A percentile compares a stretch with the other conserved stretches of the same genome.
Evolutionary conservation across 2,113 vertebrate species (phyloP).

Genomic region (Megaleporinus macrocephalus): DNA sequence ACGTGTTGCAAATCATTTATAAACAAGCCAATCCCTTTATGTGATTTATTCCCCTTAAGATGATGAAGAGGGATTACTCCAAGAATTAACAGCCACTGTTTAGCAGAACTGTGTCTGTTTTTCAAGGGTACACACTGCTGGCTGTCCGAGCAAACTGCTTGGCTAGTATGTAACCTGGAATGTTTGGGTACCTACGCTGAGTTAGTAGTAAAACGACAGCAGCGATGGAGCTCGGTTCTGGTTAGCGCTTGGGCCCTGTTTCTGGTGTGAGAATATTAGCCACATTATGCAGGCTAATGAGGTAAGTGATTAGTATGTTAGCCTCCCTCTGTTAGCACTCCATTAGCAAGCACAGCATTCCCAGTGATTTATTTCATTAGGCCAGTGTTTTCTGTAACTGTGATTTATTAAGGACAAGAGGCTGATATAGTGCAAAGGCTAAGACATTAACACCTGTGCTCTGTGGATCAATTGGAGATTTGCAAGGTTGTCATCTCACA

Average conservation of each 20-base stretch:
- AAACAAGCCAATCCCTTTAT: conserved; percentile 74
- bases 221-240: conserved; percentile 44
- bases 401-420: conserved; percentile 57
- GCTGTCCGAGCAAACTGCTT: not conserved
- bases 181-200: conserved; percentile 27
- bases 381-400: conserved; percentile 5
- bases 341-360: conserved; percentile 62
- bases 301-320: conserved; percentile 74
- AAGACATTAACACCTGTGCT: conserved; percentile 12
- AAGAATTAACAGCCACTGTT: conserved; percentile 72
- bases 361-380: conserved; percentile 44
- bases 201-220: not conserved
- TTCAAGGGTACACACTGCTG: not conserved
- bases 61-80: conserved; percentile 80
- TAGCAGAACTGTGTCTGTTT: conserved; percentile 19
- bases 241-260: conserved; percentile 46
- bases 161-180: conserved; percentile 20
- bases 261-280: conserved; percentile 63
- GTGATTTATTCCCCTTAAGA: conserved; percentile 77
- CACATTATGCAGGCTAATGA: conserved; percentile 71
- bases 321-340: conserved; percentile 60
- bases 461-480: not conserved
- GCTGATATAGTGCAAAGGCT: conserved; percentile 52
- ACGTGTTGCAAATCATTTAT: conserved; percentile 71
- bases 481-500: not conserved